Conservation (phyloP, 2,888 invertebrate species). For the Atethmia centrago region DNA sequence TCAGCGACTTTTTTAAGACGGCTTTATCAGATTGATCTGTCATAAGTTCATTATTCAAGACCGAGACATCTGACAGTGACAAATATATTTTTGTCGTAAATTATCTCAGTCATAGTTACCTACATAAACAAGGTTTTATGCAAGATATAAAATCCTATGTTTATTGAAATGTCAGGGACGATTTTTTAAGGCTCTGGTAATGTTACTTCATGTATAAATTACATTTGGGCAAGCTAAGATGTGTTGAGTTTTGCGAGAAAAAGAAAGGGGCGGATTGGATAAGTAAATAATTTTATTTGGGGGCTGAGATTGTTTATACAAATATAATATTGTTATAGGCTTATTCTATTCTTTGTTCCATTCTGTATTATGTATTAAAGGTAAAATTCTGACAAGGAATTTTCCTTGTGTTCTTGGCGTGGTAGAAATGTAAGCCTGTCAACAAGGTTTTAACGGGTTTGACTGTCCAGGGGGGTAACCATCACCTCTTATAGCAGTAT, state of each 20-base stretch:
- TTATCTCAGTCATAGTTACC: conserved; percentile 15
- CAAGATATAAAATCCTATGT: conserved; percentile 42
- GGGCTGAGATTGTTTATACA: conserved; percentile 17
- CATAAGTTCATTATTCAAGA: conserved; percentile 72
- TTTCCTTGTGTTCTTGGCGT: no score
- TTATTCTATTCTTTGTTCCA: neutral
- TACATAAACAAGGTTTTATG: conserved; percentile 53
- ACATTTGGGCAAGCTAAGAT: conserved; percentile 34
- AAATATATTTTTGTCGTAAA: conserved; percentile 71
- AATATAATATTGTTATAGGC: conserved; percentile 35
- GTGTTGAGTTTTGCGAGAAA: conserved; percentile 15
- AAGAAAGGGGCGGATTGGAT: conserved; percentile 30
- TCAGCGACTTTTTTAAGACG: conserved; percentile 39
- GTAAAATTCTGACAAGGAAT: neutral
- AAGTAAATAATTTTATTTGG: conserved; percentile 40
- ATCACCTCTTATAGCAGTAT: no score
- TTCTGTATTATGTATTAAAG: neutral
- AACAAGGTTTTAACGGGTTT: neutral
- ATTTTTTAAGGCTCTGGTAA: conserved; percentile 23
- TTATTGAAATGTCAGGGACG: conserved; percentile 48
- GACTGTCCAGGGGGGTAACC: neutral
- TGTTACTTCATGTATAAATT: conserved; percentile 48
- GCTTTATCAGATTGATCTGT: conserved; percentile 42
- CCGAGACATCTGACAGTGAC: conserved; percentile 67
- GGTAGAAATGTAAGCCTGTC: no score